Conservation (phyloP, 2,888 invertebrate genomes). For the Melanophora roralis region DNA sequence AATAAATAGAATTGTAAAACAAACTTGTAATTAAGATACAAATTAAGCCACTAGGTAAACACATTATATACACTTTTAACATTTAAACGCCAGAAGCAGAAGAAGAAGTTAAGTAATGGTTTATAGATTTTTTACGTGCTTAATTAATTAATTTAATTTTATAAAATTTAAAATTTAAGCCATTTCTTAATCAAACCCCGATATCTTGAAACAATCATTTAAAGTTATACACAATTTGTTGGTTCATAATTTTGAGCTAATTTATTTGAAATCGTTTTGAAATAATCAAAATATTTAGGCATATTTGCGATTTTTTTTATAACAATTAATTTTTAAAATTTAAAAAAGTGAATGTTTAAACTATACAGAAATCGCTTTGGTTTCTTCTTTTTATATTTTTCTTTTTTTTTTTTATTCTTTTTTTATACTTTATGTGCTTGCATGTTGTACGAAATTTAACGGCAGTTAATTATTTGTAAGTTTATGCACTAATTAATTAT, state of each 20-base stretch:
- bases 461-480: slow-evolving; percentile 71
- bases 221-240: neutral
- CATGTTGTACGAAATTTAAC: slow-evolving; percentile 65
- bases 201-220: no score
- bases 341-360: slow-evolving; percentile 55
- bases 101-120: neutral
- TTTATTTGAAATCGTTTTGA: slow-evolving; percentile 27
- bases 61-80: slow-evolving; percentile 60
- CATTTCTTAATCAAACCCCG: slow-evolving; percentile 7
- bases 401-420: slow-evolving; percentile 1
- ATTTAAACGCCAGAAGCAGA: neutral
- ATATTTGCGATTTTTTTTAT: slow-evolving; percentile 29
- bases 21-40: slow-evolving; percentile 64
- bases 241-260: neutral
- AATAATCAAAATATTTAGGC: slow-evolving; percentile 33
- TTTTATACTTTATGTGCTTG: slow-evolving; percentile 23
- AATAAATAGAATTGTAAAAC: slow-evolving; percentile 64
- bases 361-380: slow-evolving; percentile 21
- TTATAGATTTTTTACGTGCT: neutral
- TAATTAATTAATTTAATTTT: no score
- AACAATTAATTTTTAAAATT: neutral
- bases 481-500: slow-evolving; percentile 76
- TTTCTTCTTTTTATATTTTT: neutral
- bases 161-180: no score
- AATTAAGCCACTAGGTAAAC: slow-evolving; percentile 64